Conservation (phyloP, 2,888 invertebrate species). For the Boloria selene region DNA sequence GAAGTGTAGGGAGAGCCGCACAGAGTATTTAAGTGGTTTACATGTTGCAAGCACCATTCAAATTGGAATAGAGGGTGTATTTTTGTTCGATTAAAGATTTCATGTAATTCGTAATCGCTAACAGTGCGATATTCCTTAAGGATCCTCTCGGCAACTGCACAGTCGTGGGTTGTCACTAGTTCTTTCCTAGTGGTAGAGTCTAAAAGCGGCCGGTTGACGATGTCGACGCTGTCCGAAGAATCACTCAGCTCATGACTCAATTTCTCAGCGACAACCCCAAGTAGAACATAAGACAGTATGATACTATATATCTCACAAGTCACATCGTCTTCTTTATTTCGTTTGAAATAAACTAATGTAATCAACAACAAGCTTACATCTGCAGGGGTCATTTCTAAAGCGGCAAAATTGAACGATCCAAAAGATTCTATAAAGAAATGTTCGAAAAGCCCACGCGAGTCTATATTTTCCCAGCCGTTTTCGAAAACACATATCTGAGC, state of each 20-base stretch:
- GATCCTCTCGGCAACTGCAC: constrained; percentile 33
- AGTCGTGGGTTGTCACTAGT: constrained; percentile 36
- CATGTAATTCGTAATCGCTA: constrained; percentile 18
- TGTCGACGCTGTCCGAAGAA: background rate
- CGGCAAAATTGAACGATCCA: constrained; percentile 36
- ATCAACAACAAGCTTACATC: constrained; percentile 48
- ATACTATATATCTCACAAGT: constrained; percentile 45
- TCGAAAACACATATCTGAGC: constrained; percentile 47
- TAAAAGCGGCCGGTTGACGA: constrained; percentile 12
- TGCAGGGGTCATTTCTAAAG: constrained; percentile 41
- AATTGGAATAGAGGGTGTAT: constrained; percentile 47
- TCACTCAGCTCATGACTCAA: background rate
- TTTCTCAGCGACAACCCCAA: constrained; percentile 42
- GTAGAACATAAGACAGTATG: constrained; percentile 48
- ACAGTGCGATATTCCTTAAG: constrained; percentile 41
- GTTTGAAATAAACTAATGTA: constrained; percentile 49
- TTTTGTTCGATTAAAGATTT: constrained; percentile 37
- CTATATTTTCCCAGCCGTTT: constrained; percentile 51
- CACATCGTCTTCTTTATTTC: constrained; percentile 39
- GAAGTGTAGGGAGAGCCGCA: constrained; percentile 48
- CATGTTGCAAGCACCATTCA: constrained; percentile 48
- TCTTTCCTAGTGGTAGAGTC: constrained; percentile 26
- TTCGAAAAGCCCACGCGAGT: constrained; percentile 41
- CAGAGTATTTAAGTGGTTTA: constrained; percentile 52
- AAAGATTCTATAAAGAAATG: constrained; percentile 42